Evolutionary conservation across 2,888 invertebrate species (phyloP).

Genomic region (Stenodema calcarata): DNA sequence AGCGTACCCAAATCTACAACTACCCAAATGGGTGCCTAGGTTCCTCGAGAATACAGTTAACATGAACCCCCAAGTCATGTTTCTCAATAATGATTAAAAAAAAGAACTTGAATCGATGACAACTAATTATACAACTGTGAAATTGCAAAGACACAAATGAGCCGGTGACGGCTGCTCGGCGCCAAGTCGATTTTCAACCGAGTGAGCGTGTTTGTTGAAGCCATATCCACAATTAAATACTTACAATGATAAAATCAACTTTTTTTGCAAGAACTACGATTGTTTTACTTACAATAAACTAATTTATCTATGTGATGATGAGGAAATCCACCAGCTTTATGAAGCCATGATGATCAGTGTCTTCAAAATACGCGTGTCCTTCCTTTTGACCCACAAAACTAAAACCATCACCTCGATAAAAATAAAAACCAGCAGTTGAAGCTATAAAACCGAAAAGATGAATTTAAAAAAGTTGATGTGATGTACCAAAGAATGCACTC

Average conservation of each 20-base stretch:
- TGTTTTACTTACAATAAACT: too few relatives aligned
- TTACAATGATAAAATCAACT: too few relatives aligned
- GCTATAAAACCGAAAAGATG: neutral
- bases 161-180: too few relatives aligned
- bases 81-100: neutral
- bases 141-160: neutral
- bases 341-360: too few relatives aligned
- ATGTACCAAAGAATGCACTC: constrained; percentile 5
- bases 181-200: neutral
- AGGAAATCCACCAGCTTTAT: too few relatives aligned
- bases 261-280: too few relatives aligned
- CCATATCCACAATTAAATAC: too few relatives aligned
- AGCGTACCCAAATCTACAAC: constrained; percentile 6
- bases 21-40: neutral
- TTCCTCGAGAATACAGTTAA: neutral
- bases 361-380: neutral
- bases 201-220: too few relatives aligned
- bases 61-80: neutral
- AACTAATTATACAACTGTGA: neutral
- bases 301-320: too few relatives aligned
- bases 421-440: neutral
- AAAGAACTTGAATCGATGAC: neutral
- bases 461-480: too few relatives aligned
- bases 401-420: neutral
- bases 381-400: neutral